These are phyloP conservation scores for Pangasius krempfi DNA, from an alignment of 2,797 vertebrate species.

Conservation along the genomic window DNA sequence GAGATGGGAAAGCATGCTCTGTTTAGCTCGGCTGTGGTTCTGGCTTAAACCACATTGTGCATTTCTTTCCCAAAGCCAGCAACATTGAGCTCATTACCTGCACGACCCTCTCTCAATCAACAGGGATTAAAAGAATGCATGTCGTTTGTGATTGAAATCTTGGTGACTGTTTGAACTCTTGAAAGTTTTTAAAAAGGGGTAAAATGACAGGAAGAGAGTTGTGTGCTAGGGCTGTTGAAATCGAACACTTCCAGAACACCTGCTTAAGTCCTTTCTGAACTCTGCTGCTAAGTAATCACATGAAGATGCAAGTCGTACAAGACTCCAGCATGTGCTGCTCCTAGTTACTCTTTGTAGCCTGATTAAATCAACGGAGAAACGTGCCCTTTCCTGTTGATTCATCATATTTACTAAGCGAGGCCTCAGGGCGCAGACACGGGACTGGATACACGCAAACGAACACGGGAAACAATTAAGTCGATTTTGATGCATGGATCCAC, in stretches of 20 bases:
- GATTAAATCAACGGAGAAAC: conserved; percentile 10
- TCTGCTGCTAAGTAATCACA: conserved; percentile 8
- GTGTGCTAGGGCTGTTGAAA: background rate
- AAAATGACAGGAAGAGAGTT: background rate
- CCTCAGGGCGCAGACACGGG: background rate
- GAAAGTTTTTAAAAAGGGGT: background rate
- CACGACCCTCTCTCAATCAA: background rate
- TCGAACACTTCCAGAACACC: conserved; percentile 31
- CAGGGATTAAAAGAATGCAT: background rate
- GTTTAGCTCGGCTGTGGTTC: conserved; percentile 30
- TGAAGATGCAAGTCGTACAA: background rate
- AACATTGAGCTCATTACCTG: background rate
- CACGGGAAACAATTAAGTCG: background rate
- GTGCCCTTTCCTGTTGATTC: conserved; percentile 7
- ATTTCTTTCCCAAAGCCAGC: conserved; percentile 8
- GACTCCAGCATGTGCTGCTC: background rate
- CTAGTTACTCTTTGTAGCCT: background rate
- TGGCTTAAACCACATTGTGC: background rate
- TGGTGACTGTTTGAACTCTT: too few species aligned
- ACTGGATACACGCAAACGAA: too few species aligned
- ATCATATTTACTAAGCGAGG: background rate
- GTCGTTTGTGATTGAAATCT: background rate
- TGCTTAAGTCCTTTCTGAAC: conserved; percentile 24
- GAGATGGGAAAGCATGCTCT: conserved; percentile 23
- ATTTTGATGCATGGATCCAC: conserved; percentile 61